Evolutionary conservation across 2,113 vertebrate species (phyloP).

Genomic region (Corydoras maculifer): DNA sequence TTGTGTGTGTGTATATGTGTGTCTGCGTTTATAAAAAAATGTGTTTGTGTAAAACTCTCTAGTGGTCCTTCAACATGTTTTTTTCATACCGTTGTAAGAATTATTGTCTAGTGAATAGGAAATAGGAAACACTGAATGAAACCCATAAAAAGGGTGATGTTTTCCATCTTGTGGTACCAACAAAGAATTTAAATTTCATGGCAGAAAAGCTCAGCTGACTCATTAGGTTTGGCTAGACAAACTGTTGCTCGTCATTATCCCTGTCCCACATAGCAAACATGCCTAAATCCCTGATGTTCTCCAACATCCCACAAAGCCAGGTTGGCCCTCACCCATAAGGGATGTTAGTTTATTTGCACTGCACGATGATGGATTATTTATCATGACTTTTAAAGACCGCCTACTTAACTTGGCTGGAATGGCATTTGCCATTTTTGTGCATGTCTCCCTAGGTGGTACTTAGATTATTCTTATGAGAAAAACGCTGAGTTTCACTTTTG

Average conservation of each 20-base stretch:
- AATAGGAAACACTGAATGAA: constrained; percentile 10
- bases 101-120: background rate
- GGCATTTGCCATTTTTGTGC: background rate
- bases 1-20: too few relatives aligned
- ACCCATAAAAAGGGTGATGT: background rate
- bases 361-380: constrained; percentile 27
- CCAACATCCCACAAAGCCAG: constrained; percentile 33
- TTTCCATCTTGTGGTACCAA: constrained; percentile 15
- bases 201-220: background rate
- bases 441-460: background rate
- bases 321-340: constrained; percentile 17
- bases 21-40: too few relatives aligned
- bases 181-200: constrained; percentile 6
- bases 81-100: background rate
- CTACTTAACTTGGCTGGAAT: background rate
- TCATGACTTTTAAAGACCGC: constrained; percentile 27
- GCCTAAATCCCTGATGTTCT: background rate
- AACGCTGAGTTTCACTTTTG: background rate
- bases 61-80: background rate
- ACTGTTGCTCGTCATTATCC: background rate
- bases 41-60: too few relatives aligned
- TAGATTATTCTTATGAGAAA: background rate
- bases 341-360: constrained; percentile 1
- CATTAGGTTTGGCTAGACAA: constrained; percentile 6
- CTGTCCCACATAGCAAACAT: constrained; percentile 1